These are phyloP conservation scores for Dunckerocampus dactyliophorus DNA, from an alignment of 2,113 vertebrate species.

Conservation along the genomic window DNA sequence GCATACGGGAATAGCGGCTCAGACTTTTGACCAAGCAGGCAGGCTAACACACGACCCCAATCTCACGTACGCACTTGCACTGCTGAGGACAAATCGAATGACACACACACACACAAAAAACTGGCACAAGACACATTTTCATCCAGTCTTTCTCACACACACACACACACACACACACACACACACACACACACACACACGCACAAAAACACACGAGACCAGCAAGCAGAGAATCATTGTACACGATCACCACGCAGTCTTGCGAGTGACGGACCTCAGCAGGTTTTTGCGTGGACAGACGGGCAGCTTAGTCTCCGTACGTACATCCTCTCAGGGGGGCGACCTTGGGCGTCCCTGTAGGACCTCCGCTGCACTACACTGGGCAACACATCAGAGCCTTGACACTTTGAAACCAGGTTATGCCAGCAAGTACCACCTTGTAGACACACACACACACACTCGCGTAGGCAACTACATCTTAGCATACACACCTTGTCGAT, in stretches of 20 bases:
- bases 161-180: constrained; percentile 28
- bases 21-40: constrained; percentile 53
- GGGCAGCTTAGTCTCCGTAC: constrained; percentile 55
- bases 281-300: constrained; percentile 52
- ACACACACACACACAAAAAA: constrained; percentile 30
- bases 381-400: constrained; percentile 59
- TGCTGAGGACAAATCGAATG: constrained; percentile 42
- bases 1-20: constrained; percentile 82
- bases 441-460: constrained; percentile 32
- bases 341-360: constrained; percentile 44
- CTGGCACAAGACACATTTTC: constrained; percentile 62
- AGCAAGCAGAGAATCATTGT: constrained; percentile 25
- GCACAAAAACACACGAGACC: constrained; percentile 23
- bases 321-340: constrained; percentile 41
- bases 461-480: constrained; percentile 42
- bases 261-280: constrained; percentile 57
- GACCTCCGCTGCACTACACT: constrained; percentile 65
- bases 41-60: constrained; percentile 57
- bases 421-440: constrained; percentile 62
- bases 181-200: background rate
- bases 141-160: constrained; percentile 34
- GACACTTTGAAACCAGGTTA: constrained; percentile 64
- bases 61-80: constrained; percentile 56
- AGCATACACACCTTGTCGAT: constrained; percentile 36
- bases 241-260: constrained; percentile 43